phyloP scores from a whole-genome alignment of 2,888 invertebrate genomes.

The Drosophila mayaguana region DNA sequence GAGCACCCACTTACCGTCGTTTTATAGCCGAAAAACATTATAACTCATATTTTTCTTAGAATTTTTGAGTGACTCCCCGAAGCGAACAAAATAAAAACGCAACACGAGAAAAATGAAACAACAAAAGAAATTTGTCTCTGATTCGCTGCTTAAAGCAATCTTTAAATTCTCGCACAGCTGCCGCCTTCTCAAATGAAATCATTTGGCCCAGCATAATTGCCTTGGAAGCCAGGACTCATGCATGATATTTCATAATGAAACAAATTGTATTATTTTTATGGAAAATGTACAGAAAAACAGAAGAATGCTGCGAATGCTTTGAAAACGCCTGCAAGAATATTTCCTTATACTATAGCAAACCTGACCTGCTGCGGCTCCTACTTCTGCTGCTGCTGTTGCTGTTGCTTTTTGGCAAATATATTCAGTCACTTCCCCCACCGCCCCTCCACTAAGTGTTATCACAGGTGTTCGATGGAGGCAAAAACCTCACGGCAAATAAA shows the following conservation, averaged over 20 bases:
- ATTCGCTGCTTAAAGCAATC: constrained; percentile 36
- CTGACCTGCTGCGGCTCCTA: background rate
- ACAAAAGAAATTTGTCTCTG: constrained; percentile 24
- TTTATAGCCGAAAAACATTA: constrained; percentile 44
- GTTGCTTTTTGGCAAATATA: background rate
- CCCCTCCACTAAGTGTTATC: constrained; percentile 26
- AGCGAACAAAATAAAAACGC: constrained; percentile 12
- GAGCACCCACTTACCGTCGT: constrained; percentile 25
- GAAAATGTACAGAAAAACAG: constrained; percentile 30
- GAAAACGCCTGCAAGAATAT: constrained; percentile 18
- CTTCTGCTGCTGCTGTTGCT: background rate
- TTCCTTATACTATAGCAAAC: constrained; percentile 33
- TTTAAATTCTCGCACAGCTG: constrained; percentile 22
- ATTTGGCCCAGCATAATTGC: constrained; percentile 40
- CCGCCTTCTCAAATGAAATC: constrained; percentile 18
- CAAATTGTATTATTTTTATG: constrained; percentile 56
- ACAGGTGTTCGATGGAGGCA: constrained; percentile 49
- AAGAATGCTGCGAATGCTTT: constrained; percentile 1
- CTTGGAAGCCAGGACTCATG: constrained; percentile 19
- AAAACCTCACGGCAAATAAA: constrained; percentile 32
- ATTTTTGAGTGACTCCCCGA: constrained; percentile 36
- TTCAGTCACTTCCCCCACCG: background rate
- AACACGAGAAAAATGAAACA: background rate
- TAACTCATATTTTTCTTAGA: constrained; percentile 53
- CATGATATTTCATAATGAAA: constrained; percentile 33